Base-by-base conservation (phyloP, 2,113 vertebrate genomes). In the Butorides virescens region DNA sequence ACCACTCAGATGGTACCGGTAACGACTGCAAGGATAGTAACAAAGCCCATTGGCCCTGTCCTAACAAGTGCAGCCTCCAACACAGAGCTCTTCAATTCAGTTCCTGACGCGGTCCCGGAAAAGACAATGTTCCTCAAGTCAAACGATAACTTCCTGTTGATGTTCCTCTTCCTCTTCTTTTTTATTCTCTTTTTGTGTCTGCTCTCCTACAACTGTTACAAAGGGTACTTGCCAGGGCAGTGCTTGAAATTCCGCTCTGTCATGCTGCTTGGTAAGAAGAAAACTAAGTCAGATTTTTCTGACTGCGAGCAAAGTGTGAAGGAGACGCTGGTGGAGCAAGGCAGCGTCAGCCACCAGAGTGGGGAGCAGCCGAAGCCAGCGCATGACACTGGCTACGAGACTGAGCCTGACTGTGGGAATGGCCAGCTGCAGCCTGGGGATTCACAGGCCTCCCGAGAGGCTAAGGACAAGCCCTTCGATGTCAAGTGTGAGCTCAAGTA, bases 171-270 rank as follows among this genome's bases (percentile, higher is more conserved):
- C 73, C 98, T 99, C n/a, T 97, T 99, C 79, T 99, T 99, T 95
- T 99, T 99, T 65, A 58, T 99, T 26, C 98, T 99, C 47, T 99
- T 99, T 95, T 92, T 99, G 90, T 97, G 98, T 21, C 98, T 99
- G 8, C 47, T 99, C 22, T 97, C 92, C 26, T 99, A 99, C 97
- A 99, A 99, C 98, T 99, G 99, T 94, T 99, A 99, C 97, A 99
- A 99, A 98, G 99, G 99, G 92, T 99, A 99, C 78, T 98, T 99
- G 20, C 99, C 99, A 0, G 98, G 97, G 7, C 99, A 98, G 21
- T 99, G 99, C 97, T 97, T 99, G 32, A 98, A 98, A n/a, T 95
- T 99, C 49, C 98, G 99, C 29, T 98, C 99, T 0, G 92, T 98
- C 26, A 82, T 99, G 93, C 88, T 99, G 52, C 98, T 99, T 7